phyloP scores from a whole-genome alignment of 2,797 vertebrate genomes.

The Hozukius guyotensis region DNA sequence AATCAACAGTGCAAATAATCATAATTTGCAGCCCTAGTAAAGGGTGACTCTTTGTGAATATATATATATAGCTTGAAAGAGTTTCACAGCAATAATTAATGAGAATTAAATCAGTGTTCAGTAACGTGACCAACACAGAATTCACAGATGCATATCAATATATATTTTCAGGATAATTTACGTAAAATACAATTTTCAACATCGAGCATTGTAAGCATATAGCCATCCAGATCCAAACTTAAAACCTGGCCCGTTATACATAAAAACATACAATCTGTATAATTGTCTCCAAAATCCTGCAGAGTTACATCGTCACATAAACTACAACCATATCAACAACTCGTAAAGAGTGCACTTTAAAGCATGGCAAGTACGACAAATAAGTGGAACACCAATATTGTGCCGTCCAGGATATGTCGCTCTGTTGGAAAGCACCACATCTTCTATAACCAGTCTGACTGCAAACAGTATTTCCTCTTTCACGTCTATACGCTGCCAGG shows the following conservation, averaged over 20 bases:
- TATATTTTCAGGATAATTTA: constrained; percentile 74
- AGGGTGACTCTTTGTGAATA: not conserved
- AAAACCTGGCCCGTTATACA: constrained; percentile 55
- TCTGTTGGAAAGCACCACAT: constrained; percentile 29
- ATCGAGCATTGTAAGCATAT: constrained; percentile 67
- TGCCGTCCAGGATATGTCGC: constrained; percentile 39
- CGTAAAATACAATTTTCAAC: constrained; percentile 78
- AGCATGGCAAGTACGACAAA: constrained; percentile 68
- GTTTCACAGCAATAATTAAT: not conserved
- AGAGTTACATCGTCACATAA: constrained; percentile 48
- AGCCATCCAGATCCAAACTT: constrained; percentile 50
- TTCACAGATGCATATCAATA: constrained; percentile 63
- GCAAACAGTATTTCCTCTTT: constrained; percentile 19
- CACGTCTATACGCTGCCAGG: not conserved
- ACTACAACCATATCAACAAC: constrained; percentile 49
- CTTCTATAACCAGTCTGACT: constrained; percentile 18
- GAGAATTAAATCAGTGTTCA: not conserved
- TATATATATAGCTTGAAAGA: not conserved
- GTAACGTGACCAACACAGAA: constrained; percentile 10
- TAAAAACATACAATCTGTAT: constrained; percentile 61
- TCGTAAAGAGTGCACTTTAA: constrained; percentile 58
- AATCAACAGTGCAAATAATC: too few species aligned
- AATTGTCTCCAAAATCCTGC: constrained; percentile 36
- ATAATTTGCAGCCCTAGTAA: too few species aligned
- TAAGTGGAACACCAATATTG: constrained; percentile 41